Evolutionary conservation across 2,888 invertebrate species (phyloP).

Genomic region (Rhagonycha lutea): DNA sequence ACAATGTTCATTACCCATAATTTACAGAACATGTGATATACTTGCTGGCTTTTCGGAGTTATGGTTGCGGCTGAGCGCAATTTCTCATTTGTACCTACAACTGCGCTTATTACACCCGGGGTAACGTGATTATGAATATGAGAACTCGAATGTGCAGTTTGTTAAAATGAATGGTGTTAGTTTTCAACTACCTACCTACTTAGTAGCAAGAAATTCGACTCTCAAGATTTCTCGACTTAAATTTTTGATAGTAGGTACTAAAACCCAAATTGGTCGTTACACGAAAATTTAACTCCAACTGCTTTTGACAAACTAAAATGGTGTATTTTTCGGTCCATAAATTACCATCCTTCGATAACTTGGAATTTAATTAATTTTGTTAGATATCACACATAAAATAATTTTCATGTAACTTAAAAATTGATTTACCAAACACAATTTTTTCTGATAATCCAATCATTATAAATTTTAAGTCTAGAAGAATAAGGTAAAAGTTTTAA

Average conservation of each 20-base stretch:
- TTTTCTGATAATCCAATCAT: neutral
- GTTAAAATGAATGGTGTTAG: slow-evolving; percentile 35
- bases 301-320: no score
- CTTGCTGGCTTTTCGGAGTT: slow-evolving; percentile 49
- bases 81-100: slow-evolving; percentile 55
- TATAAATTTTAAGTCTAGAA: neutral
- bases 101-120: slow-evolving; percentile 52
- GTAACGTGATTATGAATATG: slow-evolving; percentile 55
- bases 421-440: neutral
- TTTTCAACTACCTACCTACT: slow-evolving; percentile 25
- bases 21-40: slow-evolving; percentile 52
- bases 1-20: slow-evolving; percentile 54
- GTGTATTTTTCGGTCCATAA: neutral
- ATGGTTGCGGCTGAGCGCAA: slow-evolving; percentile 51
- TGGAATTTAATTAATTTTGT: neutral
- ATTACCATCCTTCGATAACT: neutral
- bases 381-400: neutral
- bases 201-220: neutral
- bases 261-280: neutral
- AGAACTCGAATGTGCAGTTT: slow-evolving; percentile 44
- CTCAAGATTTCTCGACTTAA: neutral
- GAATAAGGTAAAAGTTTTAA: neutral
- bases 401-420: neutral
- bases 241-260: neutral
- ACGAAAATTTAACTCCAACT: neutral